phyloP scores from a whole-genome alignment of 1,140 invertebrate genomes.

The Eciton burchellii region DNA sequence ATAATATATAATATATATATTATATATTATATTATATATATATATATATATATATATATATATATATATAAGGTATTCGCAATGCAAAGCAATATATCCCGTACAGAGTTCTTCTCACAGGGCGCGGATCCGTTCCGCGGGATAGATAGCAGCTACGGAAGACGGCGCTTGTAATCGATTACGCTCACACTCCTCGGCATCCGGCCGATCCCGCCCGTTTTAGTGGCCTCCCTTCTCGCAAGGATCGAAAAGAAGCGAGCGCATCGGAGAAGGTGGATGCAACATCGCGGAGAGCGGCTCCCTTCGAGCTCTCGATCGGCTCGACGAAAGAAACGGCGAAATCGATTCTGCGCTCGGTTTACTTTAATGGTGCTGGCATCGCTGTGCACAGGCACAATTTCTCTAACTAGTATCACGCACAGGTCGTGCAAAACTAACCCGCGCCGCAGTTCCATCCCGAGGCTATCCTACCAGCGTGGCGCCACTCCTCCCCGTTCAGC shows the following conservation, averaged over 20 bases:
- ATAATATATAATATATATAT: too few species aligned
- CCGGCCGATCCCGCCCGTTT: constrained; percentile 5
- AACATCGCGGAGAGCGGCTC: constrained; percentile 33
- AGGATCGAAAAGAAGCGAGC: constrained; percentile 38
- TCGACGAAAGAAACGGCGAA: constrained; percentile 65
- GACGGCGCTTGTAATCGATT: constrained; percentile 56
- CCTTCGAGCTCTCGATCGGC: constrained; percentile 46
- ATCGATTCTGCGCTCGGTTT: constrained; percentile 74
- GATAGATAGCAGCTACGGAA: constrained; percentile 37
- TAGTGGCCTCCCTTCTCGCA: constrained; percentile 15
- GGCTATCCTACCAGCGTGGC: constrained; percentile 9
- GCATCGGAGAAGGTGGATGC: constrained; percentile 13
- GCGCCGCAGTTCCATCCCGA: constrained; percentile 43
- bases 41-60: too few species aligned
- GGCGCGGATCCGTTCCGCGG: not conserved
- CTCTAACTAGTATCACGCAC: constrained; percentile 78
- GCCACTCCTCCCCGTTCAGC: constrained; percentile 10
- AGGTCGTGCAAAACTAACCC: constrained; percentile 71
- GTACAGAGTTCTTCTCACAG: constrained; percentile 38
- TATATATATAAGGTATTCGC: constrained; percentile 45
- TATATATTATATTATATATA: too few species aligned
- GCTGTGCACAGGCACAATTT: constrained; percentile 76
- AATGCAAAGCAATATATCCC: constrained; percentile 20
- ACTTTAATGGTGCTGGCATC: constrained; percentile 74
- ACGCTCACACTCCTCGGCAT: constrained; percentile 38